Percentiles rank a stretch among this genome's conserved stretches.
Evolutionary conservation across 2,888 invertebrate species (phyloP).

Genomic region (Ryuthela nishihirai): DNA sequence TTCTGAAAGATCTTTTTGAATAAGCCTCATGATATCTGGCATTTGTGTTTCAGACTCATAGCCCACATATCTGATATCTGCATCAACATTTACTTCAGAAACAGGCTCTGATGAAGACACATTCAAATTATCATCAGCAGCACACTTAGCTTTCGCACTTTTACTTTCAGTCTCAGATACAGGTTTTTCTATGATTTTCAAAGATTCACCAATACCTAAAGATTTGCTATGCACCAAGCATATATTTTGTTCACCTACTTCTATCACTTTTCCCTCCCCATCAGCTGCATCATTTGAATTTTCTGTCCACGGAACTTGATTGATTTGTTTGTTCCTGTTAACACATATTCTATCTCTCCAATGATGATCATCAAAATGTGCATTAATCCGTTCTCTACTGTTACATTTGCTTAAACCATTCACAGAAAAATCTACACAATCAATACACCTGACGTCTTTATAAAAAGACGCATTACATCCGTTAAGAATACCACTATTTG

Average conservation of each 20-base stretch:
- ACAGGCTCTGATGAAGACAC: background rate
- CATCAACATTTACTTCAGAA: slow-evolving; percentile 7
- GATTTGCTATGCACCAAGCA: background rate
- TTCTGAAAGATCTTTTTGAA: slow-evolving; percentile 98
- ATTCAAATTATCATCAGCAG: background rate
- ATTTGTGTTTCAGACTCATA: slow-evolving; percentile 96
- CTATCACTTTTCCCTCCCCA: background rate
- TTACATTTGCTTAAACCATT: slow-evolving; percentile 12
- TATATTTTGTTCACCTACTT: background rate
- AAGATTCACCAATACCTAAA: background rate
- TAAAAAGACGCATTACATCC: slow-evolving; percentile 21
- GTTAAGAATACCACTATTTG: slow-evolving; percentile 17
- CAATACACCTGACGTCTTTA: slow-evolving; percentile 22
- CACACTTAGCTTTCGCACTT: background rate
- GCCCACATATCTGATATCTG: slow-evolving; percentile 49
- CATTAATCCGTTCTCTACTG: slow-evolving; percentile 12
- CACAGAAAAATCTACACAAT: slow-evolving; percentile 17
- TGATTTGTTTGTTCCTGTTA: background rate
- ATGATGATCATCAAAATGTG: slow-evolving; percentile 4
- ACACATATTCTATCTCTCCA: background rate
- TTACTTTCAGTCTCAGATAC: background rate
- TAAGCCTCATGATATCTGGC: slow-evolving; percentile 98
- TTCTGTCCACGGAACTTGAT: no score
- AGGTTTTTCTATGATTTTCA: background rate
- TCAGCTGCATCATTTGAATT: background rate